Conservation (phyloP, 2,797 vertebrate genomes). For the Pampus argenteus region DNA sequence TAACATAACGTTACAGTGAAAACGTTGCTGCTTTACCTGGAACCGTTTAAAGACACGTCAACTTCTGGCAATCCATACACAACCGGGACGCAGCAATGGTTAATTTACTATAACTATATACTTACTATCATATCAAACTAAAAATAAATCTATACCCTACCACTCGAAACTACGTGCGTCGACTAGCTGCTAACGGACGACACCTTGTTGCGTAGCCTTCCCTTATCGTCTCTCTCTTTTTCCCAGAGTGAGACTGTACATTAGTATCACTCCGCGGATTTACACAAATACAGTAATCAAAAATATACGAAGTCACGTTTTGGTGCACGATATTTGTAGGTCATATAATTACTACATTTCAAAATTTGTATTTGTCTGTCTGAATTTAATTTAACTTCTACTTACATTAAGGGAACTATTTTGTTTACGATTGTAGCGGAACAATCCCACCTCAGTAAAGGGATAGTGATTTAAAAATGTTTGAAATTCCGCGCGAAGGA, state of each 20-base stretch:
- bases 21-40: conserved; percentile 56
- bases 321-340: fast-evolving
- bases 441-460: conserved; percentile 16
- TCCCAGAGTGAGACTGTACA: background rate
- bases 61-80: conserved; percentile 68
- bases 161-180: background rate
- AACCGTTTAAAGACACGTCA: conserved; percentile 42
- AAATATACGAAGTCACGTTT: background rate
- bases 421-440: conserved; percentile 80
- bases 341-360: fast-evolving
- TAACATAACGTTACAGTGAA: no score
- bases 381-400: fast-evolving
- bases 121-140: conserved; percentile 26
- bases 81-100: background rate
- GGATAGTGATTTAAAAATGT: conserved; percentile 71
- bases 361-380: fast-evolving
- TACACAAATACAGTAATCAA: background rate
- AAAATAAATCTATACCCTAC: background rate
- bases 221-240: no score
- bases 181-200: conserved; percentile 44
- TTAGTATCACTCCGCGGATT: conserved; percentile 69
- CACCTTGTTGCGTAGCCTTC: background rate
- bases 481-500: conserved; percentile 87
- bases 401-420: conserved; percentile 70
- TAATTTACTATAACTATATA: conserved; percentile 1